These are phyloP conservation scores for Onthophagus taurus DNA, from an alignment of 1,140 invertebrate species.

Conservation along the genomic window DNA sequence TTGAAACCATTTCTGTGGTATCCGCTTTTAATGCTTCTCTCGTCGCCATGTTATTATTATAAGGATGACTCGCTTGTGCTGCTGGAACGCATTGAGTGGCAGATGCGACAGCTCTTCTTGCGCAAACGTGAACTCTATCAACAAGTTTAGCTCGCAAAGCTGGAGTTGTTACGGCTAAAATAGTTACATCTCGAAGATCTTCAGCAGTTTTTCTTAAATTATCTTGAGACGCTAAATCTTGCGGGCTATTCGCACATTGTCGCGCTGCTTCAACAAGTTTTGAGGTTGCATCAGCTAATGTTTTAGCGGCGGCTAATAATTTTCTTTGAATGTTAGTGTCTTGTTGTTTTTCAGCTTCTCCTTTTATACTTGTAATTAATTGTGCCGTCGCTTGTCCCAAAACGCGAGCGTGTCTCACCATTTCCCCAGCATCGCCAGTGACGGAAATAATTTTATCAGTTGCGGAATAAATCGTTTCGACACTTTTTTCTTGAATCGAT, in stretches of 20 bases:
- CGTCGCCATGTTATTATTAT: constrained; percentile 59
- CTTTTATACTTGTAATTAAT: constrained; percentile 87
- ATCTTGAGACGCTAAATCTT: constrained; percentile 75
- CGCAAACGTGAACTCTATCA: constrained; percentile 53
- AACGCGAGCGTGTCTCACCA: constrained; percentile 90
- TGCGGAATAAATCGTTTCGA: constrained; percentile 83
- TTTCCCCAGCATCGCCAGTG: constrained; percentile 77
- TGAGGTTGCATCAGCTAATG: constrained; percentile 91
- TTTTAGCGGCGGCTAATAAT: constrained; percentile 83
- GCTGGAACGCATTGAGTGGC: constrained; percentile 86
- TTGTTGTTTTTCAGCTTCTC: constrained; percentile 80
- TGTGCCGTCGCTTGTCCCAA: constrained; percentile 87
- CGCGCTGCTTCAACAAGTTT: constrained; percentile 94
- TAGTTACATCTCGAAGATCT: constrained; percentile 82
- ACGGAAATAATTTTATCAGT: constrained; percentile 83
- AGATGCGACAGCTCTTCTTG: constrained; percentile 73
- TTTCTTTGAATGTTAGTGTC: constrained; percentile 84
- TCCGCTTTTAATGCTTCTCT: constrained; percentile 64
- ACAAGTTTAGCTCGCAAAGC: constrained; percentile 72
- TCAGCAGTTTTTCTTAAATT: constrained; percentile 81
- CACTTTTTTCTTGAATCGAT: constrained; percentile 60
- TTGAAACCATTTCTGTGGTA: constrained; percentile 66
- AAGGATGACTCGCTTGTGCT: constrained; percentile 55
- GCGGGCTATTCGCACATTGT: constrained; percentile 75
- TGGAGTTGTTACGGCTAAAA: constrained; percentile 63